Evolutionary conservation across 1,140 invertebrate species (phyloP), one percentile per base, ranked within the genome.

Genomic region (Drosophila rhopaloa): DNA sequence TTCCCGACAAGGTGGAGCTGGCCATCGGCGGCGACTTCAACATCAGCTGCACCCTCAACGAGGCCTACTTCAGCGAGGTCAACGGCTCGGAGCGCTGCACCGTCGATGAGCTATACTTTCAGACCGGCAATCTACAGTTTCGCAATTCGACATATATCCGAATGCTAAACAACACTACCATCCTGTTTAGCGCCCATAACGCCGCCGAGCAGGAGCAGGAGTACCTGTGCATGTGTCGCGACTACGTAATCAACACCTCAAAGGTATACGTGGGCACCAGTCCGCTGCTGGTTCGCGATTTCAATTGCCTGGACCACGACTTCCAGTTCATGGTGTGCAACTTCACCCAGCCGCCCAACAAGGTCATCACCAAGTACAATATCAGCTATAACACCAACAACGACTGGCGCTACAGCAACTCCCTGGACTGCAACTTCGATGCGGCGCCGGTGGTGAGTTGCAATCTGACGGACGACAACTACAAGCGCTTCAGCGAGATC

Each of bases 321-420:
- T 90, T 70, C 55, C 65, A 79, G 24, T 90, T 79, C 27, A 90
- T 90, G 85, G 62, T 90, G 0, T 90, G 85, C 56, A 90, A 90
- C 35, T 90, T 90, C 38, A 90, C 85, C 10, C 58, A 53, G 37
- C 85, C 86, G 4, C 41, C 65, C 2, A 90, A 90, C 51, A 85
- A 73, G 37, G 53, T 90, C 11, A 60, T 71, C 4, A 81, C 85
- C 35, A 84, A 75, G 50, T 84, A 89, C 44, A 79, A 72, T 24
- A 48, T 89, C 5, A 89, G 74, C 37, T 89, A 74, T 46, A 63
- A 51, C 6, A 54, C 37, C 37, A 68, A 67, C 2, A 51, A 65
- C 6, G 68, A 84, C 11, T 46, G 57, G 6, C 54, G 19, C 8
- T 89, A 89, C 53, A 43, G 38, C n/a, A 89, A 84, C 46, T 44